Conservation (phyloP, 1,140 invertebrate species). For the Acromyrmex echinatior region DNA sequence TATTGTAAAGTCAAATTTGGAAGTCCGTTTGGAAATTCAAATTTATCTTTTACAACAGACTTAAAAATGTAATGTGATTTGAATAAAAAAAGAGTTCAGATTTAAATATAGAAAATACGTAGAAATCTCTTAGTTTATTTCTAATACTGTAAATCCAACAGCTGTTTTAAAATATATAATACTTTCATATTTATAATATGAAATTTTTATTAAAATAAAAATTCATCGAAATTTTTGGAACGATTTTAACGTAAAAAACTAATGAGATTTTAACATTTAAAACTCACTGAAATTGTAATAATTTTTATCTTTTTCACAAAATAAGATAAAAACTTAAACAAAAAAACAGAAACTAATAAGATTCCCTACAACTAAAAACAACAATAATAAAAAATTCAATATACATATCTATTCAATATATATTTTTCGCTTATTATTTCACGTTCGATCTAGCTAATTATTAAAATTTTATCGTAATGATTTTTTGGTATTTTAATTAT, state of each 20-base stretch:
- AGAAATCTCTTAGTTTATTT: conserved; percentile 20
- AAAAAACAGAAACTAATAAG: too few species aligned
- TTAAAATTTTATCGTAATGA: not conserved
- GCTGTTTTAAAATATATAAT: not conserved
- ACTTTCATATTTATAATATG: not conserved
- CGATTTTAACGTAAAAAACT: too few species aligned
- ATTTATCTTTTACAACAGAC: not conserved
- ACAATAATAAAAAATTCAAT: not conserved
- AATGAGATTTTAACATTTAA: not conserved
- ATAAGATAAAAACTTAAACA: too few species aligned
- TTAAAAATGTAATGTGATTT: not conserved
- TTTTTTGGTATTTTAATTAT: not conserved
- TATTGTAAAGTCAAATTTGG: not conserved
- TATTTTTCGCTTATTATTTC: not conserved
- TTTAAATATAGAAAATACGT: not conserved
- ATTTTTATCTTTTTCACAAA: not conserved
- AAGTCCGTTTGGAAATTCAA: not conserved
- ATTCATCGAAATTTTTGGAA: not conserved
- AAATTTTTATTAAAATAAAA: not conserved
- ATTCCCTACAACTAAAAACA: too few species aligned
- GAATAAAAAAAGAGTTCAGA: not conserved
- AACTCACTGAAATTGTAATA: not conserved
- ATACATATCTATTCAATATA: not conserved
- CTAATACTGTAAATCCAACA: not conserved
- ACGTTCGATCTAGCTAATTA: not conserved